Conservation (phyloP, 2,888 invertebrate species). For the Dolichomitus sp. region DNA sequence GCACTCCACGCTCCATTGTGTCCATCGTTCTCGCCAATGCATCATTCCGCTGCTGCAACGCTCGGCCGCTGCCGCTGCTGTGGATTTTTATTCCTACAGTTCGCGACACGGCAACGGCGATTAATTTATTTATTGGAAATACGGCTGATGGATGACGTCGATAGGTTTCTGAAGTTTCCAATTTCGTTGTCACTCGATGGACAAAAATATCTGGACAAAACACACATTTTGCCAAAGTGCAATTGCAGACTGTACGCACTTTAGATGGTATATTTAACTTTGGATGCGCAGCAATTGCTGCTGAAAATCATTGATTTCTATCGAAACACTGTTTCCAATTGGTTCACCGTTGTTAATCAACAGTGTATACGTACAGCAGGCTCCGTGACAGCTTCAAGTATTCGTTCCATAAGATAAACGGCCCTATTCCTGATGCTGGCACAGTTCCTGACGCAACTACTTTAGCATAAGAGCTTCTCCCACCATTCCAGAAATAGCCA, state of each 20-base stretch:
- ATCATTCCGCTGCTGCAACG: constrained; percentile 60
- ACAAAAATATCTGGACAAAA: constrained; percentile 30
- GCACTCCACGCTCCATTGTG: constrained; percentile 66
- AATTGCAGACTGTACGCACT: neutral
- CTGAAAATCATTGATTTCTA: neutral
- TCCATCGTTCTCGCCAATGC: constrained; percentile 65
- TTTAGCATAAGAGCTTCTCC: too few relatives aligned
- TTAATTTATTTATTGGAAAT: constrained; percentile 65
- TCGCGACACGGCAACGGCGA: constrained; percentile 42
- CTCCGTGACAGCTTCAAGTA: neutral
- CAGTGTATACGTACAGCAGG: too few relatives aligned
- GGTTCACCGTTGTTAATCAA: neutral
- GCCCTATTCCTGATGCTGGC: too few relatives aligned
- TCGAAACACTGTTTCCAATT: neutral
- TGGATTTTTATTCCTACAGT: constrained; percentile 59
- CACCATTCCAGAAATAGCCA: too few relatives aligned
- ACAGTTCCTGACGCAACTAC: too few relatives aligned
- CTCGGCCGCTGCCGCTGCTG: constrained; percentile 37
- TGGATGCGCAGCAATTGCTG: neutral
- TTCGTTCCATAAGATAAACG: too few relatives aligned
- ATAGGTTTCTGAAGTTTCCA: constrained; percentile 35
- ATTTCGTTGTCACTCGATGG: constrained; percentile 9
- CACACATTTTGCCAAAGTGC: neutral
- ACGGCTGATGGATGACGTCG: constrained; percentile 41
- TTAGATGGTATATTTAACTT: neutral